Evolutionary conservation across 2,888 invertebrate species (phyloP).

Genomic region (Clusia tigrina): DNA sequence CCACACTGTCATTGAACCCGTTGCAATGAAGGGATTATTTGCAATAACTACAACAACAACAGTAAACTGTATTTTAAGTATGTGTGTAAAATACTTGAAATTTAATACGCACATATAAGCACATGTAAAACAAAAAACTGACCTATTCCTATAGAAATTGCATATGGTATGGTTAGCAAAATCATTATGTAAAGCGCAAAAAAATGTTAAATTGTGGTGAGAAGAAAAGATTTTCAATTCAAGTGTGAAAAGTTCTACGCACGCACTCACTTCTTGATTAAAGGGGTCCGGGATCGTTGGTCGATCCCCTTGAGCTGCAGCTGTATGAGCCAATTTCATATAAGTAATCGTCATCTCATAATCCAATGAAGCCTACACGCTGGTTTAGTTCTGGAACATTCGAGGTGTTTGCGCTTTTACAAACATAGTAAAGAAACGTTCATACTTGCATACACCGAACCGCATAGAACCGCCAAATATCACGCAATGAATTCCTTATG

Average conservation of each 20-base stretch:
- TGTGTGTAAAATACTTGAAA: constrained; percentile 39
- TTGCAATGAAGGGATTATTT: constrained; percentile 30
- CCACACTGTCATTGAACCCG: constrained; percentile 46
- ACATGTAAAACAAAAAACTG: constrained; percentile 45
- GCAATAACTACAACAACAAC: constrained; percentile 16
- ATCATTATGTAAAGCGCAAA: constrained; percentile 24
- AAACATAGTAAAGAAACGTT: no score
- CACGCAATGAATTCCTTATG: no score
- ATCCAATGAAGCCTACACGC: no score
- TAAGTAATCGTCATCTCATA: no score
- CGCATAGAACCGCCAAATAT: no score
- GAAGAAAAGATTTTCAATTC: constrained; percentile 39
- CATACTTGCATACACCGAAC: no score
- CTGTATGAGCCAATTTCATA: no score
- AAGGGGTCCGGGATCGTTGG: no score
- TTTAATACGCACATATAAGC: constrained; percentile 46
- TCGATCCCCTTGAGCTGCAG: no score
- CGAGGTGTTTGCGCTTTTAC: no score
- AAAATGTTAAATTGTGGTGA: constrained; percentile 8
- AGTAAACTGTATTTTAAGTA: constrained; percentile 2
- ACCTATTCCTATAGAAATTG: constrained; percentile 58
- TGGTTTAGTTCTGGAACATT: no score
- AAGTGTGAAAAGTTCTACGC: constrained; percentile 35
- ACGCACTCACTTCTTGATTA: no score
- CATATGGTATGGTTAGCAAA: constrained; percentile 46